phyloP scores from a whole-genome alignment of 2,888 invertebrate genomes.

The Adelphocoris suturalis region DNA sequence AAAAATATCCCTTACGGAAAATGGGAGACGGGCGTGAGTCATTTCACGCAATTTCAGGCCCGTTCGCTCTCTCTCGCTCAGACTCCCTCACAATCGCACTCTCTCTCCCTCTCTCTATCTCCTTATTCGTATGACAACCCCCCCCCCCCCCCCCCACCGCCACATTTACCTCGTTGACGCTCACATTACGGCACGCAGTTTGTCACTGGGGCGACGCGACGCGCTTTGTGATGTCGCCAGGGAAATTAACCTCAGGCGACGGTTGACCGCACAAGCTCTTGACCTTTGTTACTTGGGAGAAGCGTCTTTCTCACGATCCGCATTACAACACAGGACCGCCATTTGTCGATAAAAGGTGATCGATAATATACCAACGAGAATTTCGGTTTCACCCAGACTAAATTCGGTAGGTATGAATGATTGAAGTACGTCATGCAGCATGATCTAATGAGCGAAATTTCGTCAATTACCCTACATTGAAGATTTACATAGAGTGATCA shows the following conservation, averaged over 20 bases:
- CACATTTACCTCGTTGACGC: not conserved
- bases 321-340: not conserved
- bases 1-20: not conserved
- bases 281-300: not conserved
- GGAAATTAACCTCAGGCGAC: constrained; percentile 19
- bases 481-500: too few species aligned
- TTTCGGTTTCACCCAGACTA: too few species aligned
- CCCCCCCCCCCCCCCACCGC: not conserved
- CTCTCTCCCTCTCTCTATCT: not conserved
- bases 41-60: not conserved
- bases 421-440: too few species aligned
- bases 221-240: not conserved
- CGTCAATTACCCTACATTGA: too few species aligned
- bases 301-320: not conserved
- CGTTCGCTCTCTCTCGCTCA: not conserved
- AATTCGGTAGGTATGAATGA: too few species aligned
- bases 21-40: not conserved
- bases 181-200: constrained; percentile 15
- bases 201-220: constrained; percentile 18
- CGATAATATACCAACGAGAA: not conserved
- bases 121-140: not conserved
- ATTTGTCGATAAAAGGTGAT: not conserved
- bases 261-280: not conserved
- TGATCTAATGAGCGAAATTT: too few species aligned
- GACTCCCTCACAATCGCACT: not conserved